Evolutionary conservation across 1,140 invertebrate species (phyloP).

Genomic region (Drosophila arawakana): DNA sequence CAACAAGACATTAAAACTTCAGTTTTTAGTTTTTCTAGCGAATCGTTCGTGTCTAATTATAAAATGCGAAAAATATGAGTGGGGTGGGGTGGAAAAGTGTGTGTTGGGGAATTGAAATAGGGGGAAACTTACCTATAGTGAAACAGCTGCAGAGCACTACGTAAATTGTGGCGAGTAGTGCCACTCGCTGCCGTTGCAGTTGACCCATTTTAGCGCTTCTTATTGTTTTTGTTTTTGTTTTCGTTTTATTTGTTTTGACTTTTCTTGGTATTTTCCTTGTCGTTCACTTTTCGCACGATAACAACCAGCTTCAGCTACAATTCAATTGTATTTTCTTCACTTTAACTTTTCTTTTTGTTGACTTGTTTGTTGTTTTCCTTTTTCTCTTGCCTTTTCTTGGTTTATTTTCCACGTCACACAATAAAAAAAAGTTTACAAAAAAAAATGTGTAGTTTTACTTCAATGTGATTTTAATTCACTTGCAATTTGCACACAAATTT

Average conservation of each 20-base stretch:
- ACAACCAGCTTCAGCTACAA: conserved; percentile 12
- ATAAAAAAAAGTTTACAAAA: conserved; percentile 51
- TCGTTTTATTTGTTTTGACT: conserved; percentile 27
- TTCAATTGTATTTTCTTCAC: conserved; percentile 38
- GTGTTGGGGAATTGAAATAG: not conserved
- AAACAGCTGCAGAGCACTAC: conserved; percentile 68
- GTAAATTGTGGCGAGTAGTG: conserved; percentile 49
- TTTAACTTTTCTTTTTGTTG: conserved; percentile 14
- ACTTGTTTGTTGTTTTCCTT: conserved; percentile 3
- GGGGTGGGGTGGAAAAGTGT: not conserved
- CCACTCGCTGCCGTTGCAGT: conserved; percentile 58
- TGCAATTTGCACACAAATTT: conserved; percentile 41
- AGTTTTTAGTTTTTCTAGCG: conserved; percentile 12
- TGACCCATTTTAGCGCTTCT: conserved; percentile 61
- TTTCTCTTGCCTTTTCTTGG: not conserved
- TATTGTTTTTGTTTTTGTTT: conserved; percentile 19
- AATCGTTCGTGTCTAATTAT: conserved; percentile 62
- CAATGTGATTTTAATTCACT: conserved; percentile 36
- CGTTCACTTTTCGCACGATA: conserved; percentile 34
- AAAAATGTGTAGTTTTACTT: conserved; percentile 46
- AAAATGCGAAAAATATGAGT: conserved; percentile 27
- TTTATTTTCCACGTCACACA: conserved; percentile 25
- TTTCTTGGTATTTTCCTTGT: conserved; percentile 23
- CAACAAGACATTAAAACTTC: conserved; percentile 28
- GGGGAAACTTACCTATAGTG: conserved; percentile 67